These are phyloP conservation scores for Lissocephala sabroskyi DNA, from an alignment of 2,888 invertebrate genomes.

Conservation along the genomic window DNA sequence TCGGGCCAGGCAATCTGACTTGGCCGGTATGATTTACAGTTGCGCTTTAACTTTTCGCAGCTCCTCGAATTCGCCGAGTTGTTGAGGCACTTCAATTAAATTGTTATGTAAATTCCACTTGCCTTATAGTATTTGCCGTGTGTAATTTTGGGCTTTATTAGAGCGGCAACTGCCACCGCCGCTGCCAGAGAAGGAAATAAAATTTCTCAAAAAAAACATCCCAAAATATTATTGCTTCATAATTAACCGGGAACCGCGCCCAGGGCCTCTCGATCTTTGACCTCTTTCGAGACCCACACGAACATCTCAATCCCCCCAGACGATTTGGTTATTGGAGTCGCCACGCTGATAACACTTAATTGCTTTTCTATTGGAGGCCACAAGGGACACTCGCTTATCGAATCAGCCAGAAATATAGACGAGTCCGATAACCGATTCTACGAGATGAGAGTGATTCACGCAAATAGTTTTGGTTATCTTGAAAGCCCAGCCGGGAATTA, in stretches of 20 bases:
- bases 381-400: conserved; percentile 33
- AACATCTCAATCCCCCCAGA: conserved; percentile 4
- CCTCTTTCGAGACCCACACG: no score
- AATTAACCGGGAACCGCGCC: no score
- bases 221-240: no score
- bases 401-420: no score
- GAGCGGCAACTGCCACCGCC: conserved; percentile 54
- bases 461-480: conserved; percentile 22
- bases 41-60: conserved; percentile 50
- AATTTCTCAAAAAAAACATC: no score
- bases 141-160: conserved; percentile 54
- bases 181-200: no score
- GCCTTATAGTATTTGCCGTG: not conserved
- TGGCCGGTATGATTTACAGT: conserved; percentile 24
- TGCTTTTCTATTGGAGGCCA: conserved; percentile 53
- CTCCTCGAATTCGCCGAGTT: conserved; percentile 30
- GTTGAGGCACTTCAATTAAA: conserved; percentile 51
- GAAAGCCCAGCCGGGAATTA: conserved; percentile 36
- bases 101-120: conserved; percentile 63
- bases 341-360: conserved; percentile 48
- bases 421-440: no score
- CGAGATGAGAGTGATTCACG: conserved; percentile 57
- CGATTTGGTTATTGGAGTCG: not conserved
- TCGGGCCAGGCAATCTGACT: not conserved
- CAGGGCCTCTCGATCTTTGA: no score